A percentile compares a stretch with the other conserved stretches of the same genome.
phyloP scores from a whole-genome alignment of 2,888 invertebrate species.

The Cephalotes varians region DNA sequence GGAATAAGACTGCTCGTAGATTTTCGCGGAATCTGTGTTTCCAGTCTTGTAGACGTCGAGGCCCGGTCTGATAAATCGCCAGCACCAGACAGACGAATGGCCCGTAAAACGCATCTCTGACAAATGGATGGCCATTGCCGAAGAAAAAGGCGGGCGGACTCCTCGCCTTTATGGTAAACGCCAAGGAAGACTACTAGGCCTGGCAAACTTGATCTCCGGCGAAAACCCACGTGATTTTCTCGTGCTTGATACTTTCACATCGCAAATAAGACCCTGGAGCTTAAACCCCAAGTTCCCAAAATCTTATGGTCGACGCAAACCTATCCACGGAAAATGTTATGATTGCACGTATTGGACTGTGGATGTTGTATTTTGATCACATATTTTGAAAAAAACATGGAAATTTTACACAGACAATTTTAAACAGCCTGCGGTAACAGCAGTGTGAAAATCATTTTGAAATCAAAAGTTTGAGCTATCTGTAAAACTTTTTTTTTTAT shows the following conservation, averaged over 20 bases:
- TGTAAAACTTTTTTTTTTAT: slow-evolving; percentile 35
- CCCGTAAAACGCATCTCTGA: slow-evolving; percentile 58
- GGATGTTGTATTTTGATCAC: not conserved
- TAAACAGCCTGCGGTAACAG: not conserved
- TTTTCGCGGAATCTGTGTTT: slow-evolving; percentile 50
- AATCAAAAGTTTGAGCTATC: slow-evolving; percentile 5
- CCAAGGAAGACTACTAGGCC: slow-evolving; percentile 24
- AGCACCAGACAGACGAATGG: slow-evolving; percentile 50
- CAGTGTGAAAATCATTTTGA: slow-evolving; percentile 15
- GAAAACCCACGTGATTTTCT: slow-evolving; percentile 40
- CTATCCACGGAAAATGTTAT: slow-evolving; percentile 5
- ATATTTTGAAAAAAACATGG: slow-evolving; percentile 1
- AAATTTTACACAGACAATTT: too few species aligned
- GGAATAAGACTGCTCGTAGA: slow-evolving; percentile 44
- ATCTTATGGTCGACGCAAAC: slow-evolving; percentile 7
- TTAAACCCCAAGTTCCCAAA: not conserved
- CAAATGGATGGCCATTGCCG: slow-evolving; percentile 58
- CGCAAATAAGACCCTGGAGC: slow-evolving; percentile 12
- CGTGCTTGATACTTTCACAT: slow-evolving; percentile 11
- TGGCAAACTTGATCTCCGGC: slow-evolving; percentile 37
- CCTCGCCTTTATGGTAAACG: slow-evolving; percentile 49
- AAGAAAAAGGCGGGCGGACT: slow-evolving; percentile 44
- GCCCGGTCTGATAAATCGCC: slow-evolving; percentile 54
- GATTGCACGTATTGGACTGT: not conserved
- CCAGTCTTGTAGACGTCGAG: slow-evolving; percentile 54